A percentile compares a stretch with the other conserved stretches of the same genome.
Conservation (phyloP, 2,113 vertebrate species). For the Grammomys surdaster region DNA sequence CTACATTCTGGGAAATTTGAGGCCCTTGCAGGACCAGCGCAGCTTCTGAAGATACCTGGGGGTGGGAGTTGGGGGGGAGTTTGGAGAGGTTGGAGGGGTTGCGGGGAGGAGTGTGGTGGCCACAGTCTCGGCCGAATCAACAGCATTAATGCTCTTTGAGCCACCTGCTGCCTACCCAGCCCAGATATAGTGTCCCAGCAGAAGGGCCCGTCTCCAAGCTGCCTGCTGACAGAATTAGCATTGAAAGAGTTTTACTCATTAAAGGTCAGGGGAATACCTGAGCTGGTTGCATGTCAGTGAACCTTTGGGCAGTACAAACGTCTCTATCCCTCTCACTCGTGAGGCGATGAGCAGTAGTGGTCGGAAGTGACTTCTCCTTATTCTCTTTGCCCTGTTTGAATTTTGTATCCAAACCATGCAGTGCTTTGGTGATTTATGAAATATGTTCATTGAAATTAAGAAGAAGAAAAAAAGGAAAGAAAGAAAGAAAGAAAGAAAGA, state of each 20-base stretch:
- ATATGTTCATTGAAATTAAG: not conserved
- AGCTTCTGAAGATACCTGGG: not conserved
- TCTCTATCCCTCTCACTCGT: not conserved
- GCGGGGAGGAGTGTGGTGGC: accelerated
- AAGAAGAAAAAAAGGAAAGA: not conserved
- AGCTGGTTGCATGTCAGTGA: not conserved
- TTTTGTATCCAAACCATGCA: not conserved
- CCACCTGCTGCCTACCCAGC: not conserved
- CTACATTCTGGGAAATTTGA: not conserved
- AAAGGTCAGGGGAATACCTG: not conserved
- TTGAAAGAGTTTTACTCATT: not conserved
- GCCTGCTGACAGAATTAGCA: not conserved
- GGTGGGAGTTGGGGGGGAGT: too few relatives aligned
- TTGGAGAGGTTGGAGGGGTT: too few relatives aligned
- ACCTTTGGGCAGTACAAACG: not conserved
- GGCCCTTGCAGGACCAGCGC: not conserved
- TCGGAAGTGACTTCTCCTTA: not conserved
- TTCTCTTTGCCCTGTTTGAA: not conserved
- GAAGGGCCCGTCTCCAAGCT: not conserved
- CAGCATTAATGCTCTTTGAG: not conserved
- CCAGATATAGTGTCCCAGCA: not conserved
- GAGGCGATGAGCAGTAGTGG: too few relatives aligned
- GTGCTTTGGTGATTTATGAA: not conserved
- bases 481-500: not conserved
- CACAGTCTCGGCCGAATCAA: not conserved